A percentile compares a stretch with the other conserved stretches of the same genome.
These are phyloP conservation scores for Nephrotoma guestfalica DNA, from an alignment of 2,888 invertebrate species.

Conservation along the genomic window DNA sequence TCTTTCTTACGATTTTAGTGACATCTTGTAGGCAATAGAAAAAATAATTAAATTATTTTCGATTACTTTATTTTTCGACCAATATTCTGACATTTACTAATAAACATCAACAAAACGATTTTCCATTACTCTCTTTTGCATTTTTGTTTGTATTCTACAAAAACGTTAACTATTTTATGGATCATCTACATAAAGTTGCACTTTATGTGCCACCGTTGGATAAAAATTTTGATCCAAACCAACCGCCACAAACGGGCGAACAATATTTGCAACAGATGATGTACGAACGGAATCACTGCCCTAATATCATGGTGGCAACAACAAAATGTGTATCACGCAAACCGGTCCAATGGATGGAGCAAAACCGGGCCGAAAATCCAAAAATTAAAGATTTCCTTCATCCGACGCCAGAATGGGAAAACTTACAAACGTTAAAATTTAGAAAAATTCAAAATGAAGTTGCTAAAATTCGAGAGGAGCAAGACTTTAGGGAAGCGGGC, in stretches of 20 bases:
- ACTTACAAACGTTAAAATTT: conserved; percentile 22
- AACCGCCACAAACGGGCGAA: conserved; percentile 24
- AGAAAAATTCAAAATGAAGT: conserved; percentile 18
- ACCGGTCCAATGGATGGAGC: not conserved
- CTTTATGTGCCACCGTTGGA: conserved; percentile 24
- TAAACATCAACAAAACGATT: not conserved
- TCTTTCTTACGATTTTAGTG: not conserved
- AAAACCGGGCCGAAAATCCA: not conserved
- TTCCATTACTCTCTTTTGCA: not conserved
- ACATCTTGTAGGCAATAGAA: not conserved
- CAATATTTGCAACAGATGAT: conserved; percentile 28
- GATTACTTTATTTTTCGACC: not conserved
- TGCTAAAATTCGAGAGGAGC: conserved; percentile 15
- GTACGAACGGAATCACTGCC: conserved; percentile 27
- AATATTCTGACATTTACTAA: not conserved
- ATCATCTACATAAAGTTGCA: conserved; percentile 26
- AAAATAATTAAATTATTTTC: not conserved
- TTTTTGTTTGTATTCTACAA: not conserved
- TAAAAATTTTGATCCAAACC: conserved; percentile 23
- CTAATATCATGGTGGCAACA: conserved; percentile 19
- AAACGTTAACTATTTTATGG: conserved; percentile 7
- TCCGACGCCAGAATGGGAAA: conserved; percentile 28
- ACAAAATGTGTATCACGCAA: not conserved
- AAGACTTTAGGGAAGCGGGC: conserved; percentile 3
- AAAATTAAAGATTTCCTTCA: not conserved